Evolutionary conservation across 1,140 invertebrate species (phyloP).

Genomic region (Aporrectodea caliginosa): DNA sequence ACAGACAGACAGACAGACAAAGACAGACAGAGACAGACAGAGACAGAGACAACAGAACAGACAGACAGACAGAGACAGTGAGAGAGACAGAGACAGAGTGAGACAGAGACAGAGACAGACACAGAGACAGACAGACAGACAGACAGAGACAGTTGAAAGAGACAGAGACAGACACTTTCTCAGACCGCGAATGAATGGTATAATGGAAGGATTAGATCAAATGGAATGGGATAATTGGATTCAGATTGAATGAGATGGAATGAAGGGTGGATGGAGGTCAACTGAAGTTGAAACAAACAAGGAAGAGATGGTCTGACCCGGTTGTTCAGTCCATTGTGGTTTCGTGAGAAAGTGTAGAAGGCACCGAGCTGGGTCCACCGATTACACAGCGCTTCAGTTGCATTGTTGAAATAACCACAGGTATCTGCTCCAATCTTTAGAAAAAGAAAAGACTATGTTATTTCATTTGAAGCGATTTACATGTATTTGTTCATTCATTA

Average conservation of each 20-base stretch:
- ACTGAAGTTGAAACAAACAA: neutral
- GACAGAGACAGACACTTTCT: too few species aligned
- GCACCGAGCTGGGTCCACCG: constrained; percentile 63
- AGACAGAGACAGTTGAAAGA: constrained; percentile 14
- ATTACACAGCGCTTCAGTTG: constrained; percentile 62
- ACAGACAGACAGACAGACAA: constrained; percentile 16
- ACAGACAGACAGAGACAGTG: constrained; percentile 15
- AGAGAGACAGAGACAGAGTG: constrained; percentile 5
- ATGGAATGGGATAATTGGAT: too few species aligned
- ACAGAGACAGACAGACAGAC: constrained; percentile 20
- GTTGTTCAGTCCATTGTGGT: constrained; percentile 42
- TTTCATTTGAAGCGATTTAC: neutral
- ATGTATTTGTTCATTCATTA: neutral
- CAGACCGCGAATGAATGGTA: too few species aligned
- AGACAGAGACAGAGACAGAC: constrained; percentile 26
- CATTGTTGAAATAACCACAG: constrained; percentile 78
- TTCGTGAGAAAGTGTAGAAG: constrained; percentile 54
- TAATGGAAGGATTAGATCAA: too few species aligned
- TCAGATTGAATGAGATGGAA: too few species aligned
- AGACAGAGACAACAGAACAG: constrained; percentile 21
- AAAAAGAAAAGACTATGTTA: neutral
- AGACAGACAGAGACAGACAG: constrained; percentile 21
- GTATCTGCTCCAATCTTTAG: constrained; percentile 70
- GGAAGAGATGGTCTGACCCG: neutral
- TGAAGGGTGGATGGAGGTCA: too few species aligned